Evolutionary conservation across 2,888 invertebrate genomes (phyloP), one percentile per base, ranked within the genome.

Genomic region (Ferdinandea cuprea): DNA sequence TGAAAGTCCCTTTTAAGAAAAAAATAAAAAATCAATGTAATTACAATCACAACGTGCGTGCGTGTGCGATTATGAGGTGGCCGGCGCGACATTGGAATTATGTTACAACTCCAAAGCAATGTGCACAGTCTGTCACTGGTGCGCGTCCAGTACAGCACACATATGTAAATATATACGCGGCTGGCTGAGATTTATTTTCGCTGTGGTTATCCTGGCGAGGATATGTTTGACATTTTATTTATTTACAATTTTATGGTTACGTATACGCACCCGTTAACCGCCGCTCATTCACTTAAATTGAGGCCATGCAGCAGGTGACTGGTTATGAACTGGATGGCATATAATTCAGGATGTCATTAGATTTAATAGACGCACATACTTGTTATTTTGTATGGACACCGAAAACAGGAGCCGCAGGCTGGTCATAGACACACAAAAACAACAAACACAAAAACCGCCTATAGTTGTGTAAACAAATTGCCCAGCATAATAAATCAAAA

Each of bases 1-100:
- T 84, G 84, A 84, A 84, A 79, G 79, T 84, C 79, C 79, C 79
- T 79, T 84, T 74, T 66, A 74, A 74, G 73, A 73, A 79, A 74
- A 69, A 84, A 74, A 74, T 69, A 73, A 79, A 74, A 69, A 84
- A 63, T 56, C 74, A 79, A 79, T 73, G 84, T 48, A 74, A 79
- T 84, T 84, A 74, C 79, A 69, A 58, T 78, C 61, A 48, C 61
- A 72, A 54, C 52, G 73, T 68, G 59, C 21, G 77, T 56, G 71
- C 42, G 69, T 25, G 59, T 54, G 37, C 65, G 46, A 0, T 28
- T 40, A n/a, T 48, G 25, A 25, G n/a, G n/a, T n/a, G n/a, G n/a
- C n/a, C n/a, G n/a, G n/a, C n/a, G n/a, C n/a, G n/a, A n/a, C n/a
- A n/a, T n/a, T n/a, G n/a, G n/a, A n/a, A n/a, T n/a, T n/a, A 37